phyloP scores from a whole-genome alignment of 2,113 vertebrate species.

The Psittacula cyanocephala region DNA sequence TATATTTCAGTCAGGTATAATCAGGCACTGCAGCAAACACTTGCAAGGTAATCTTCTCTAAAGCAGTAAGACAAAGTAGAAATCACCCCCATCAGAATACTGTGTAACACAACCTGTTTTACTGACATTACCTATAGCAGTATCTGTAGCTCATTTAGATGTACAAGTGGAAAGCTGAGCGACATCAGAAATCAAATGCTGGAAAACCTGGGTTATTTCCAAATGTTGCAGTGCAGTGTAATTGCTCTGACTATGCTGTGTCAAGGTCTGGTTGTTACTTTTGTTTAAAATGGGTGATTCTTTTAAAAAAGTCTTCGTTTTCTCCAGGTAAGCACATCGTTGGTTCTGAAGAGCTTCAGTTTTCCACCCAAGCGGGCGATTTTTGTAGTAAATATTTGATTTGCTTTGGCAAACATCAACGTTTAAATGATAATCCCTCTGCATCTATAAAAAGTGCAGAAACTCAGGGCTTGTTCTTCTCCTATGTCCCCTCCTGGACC shows the following conservation, averaged over 20 bases:
- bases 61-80: not conserved
- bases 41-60: not conserved
- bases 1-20: not conserved
- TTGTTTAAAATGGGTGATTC: not conserved
- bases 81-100: not conserved
- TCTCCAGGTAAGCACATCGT: not conserved
- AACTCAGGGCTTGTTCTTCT: slow-evolving; percentile 8
- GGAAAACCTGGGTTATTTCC: not conserved
- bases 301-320: not conserved
- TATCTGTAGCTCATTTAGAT: not conserved
- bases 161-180: not conserved
- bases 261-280: not conserved
- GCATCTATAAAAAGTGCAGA: not conserved
- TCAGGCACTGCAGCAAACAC: not conserved
- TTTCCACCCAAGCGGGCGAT: not conserved
- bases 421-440: slow-evolving; percentile 26
- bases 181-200: not conserved
- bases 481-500: slow-evolving; percentile 38
- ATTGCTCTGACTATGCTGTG: not conserved
- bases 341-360: not conserved
- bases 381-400: slow-evolving; percentile 42
- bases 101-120: not conserved
- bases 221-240: not conserved
- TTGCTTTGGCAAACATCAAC: slow-evolving; percentile 32
- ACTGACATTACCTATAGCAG: not conserved